These are phyloP conservation scores for Drosophila busckii DNA, from an alignment of 1,140 invertebrate genomes.

Conservation along the genomic window DNA sequence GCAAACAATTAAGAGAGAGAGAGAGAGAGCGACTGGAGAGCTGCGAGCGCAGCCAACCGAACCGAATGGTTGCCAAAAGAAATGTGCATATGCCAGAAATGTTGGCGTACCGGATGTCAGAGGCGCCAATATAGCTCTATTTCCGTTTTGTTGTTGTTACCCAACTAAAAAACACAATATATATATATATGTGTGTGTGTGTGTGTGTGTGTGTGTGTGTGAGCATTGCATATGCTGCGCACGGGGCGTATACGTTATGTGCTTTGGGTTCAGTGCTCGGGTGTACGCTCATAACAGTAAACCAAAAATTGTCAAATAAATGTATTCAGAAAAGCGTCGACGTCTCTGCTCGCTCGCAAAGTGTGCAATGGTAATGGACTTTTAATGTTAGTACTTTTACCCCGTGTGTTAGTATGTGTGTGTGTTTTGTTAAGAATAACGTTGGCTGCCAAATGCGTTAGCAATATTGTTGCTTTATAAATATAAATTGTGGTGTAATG, in stretches of 20 bases:
- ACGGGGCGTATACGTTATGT: slow-evolving; percentile 50
- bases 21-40: too few relatives aligned
- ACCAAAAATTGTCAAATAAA: slow-evolving; percentile 51
- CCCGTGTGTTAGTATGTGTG: slow-evolving; percentile 6
- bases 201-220: too few relatives aligned
- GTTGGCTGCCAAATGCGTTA: too few relatives aligned
- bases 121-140: slow-evolving; percentile 16
- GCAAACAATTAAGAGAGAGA: slow-evolving; percentile 48
- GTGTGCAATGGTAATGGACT: slow-evolving; percentile 61
- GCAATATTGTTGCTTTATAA: too few relatives aligned
- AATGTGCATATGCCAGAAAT: slow-evolving; percentile 3
- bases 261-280: neutral
- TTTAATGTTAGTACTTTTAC: slow-evolving; percentile 60
- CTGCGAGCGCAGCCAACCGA: slow-evolving; percentile 8
- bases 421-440: neutral
- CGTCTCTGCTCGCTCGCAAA: slow-evolving; percentile 35
- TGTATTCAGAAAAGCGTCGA: slow-evolving; percentile 49
- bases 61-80: too few relatives aligned
- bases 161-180: slow-evolving; percentile 17
- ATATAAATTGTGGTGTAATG: too few relatives aligned
- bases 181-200: too few relatives aligned
- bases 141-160: slow-evolving; percentile 3
- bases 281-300: slow-evolving; percentile 28
- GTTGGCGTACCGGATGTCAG: slow-evolving; percentile 15
- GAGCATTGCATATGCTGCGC: slow-evolving; percentile 25